phyloP scores from a whole-genome alignment of 2,797 vertebrate species.

The Simalia tracyae region DNA sequence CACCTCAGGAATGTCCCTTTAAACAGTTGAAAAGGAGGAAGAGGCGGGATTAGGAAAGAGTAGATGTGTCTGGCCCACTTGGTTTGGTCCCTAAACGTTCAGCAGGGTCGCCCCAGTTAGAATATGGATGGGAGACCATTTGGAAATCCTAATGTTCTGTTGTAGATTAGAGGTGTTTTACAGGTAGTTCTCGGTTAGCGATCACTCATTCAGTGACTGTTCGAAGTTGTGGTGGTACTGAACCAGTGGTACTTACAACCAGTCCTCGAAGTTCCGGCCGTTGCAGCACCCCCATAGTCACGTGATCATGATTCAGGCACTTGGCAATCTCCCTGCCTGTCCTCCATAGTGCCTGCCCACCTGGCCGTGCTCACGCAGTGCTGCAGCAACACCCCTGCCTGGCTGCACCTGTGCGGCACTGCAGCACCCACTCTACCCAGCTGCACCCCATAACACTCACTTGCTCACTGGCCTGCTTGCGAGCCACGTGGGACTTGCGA shows the following conservation, averaged over 20 bases:
- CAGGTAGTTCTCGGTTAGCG: not conserved
- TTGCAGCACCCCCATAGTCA: not conserved
- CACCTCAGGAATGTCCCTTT: not conserved
- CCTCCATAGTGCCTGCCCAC: not conserved
- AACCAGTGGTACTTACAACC: not conserved
- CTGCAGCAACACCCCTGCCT: no score
- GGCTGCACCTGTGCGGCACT: no score
- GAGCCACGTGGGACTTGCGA: no score
- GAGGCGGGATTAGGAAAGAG: not conserved
- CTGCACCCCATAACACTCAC: no score
- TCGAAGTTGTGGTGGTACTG: not conserved
- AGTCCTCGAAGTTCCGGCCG: not conserved
- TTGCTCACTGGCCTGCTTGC: no score
- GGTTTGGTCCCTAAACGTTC: not conserved
- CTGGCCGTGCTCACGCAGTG: no score
- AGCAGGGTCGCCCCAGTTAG: not conserved
- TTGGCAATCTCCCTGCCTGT: not conserved
- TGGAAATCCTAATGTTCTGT: not conserved
- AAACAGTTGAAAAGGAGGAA: not conserved
- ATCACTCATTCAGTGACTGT: not conserved
- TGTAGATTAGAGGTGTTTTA: not conserved
- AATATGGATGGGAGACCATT: not conserved
- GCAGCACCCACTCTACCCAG: no score
- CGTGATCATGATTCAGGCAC: not conserved
- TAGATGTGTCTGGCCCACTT: not conserved